Evolutionary conservation across 2,888 invertebrate genomes (phyloP).

Genomic region (Hypselothyrea guttata): DNA sequence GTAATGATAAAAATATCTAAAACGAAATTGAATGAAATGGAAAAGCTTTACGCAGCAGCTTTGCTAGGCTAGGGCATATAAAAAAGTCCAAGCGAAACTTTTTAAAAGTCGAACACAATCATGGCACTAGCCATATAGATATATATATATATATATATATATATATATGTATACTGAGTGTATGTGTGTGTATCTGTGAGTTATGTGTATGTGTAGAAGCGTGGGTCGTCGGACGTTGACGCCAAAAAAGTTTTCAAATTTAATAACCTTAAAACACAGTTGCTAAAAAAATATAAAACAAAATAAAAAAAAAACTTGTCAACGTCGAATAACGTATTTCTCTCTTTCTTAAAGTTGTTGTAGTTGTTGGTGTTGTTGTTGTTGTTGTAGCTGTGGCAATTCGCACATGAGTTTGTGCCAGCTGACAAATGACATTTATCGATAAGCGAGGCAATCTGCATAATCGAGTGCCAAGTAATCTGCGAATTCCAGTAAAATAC

Average conservation of each 20-base stretch:
- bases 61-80: conserved; percentile 6
- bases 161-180: neutral
- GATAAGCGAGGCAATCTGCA: conserved; percentile 43
- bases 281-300: neutral
- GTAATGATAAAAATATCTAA: too few species aligned
- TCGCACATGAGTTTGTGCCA: conserved; percentile 41
- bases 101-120: conserved; percentile 44
- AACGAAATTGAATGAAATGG: too few species aligned
- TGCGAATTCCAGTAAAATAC: conserved; percentile 25
- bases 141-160: neutral
- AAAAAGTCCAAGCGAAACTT: conserved; percentile 42
- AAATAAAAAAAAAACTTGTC: conserved; percentile 23
- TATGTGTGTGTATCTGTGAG: conserved; percentile 9
- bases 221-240: conserved; percentile 46
- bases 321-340: conserved; percentile 26
- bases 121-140: conserved; percentile 15
- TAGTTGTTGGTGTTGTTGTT: too few species aligned
- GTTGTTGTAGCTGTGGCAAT: conserved; percentile 16
- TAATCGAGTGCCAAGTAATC: conserved; percentile 44
- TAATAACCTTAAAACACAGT: conserved; percentile 69
- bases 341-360: conserved; percentile 10
- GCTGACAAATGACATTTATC: conserved; percentile 48
- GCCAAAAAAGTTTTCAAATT: conserved; percentile 75
- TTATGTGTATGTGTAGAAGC: conserved; percentile 2
- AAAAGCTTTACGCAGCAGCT: too few species aligned